A percentile compares a stretch with the other conserved stretches of the same genome.
Evolutionary conservation across 2,113 vertebrate species (phyloP).

Genomic region (Raja brachyura): DNA sequence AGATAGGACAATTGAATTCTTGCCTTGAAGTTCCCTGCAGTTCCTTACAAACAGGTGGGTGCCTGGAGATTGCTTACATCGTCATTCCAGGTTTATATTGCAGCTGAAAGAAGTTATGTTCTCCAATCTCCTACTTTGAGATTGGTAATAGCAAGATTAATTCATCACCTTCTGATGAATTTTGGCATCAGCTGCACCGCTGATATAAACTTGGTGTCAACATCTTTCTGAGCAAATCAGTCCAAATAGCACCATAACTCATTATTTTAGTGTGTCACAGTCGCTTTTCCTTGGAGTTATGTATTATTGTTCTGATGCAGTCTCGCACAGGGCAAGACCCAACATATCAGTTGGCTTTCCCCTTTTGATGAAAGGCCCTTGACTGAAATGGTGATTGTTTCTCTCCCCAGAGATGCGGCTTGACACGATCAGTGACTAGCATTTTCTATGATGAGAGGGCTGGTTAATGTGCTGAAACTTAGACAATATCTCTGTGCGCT

Average conservation of each 20-base stretch:
- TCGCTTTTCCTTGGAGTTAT: background rate
- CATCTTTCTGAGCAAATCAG: background rate
- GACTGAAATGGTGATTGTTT: no score
- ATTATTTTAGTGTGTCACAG: background rate
- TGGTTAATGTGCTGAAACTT: background rate
- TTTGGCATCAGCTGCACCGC: background rate
- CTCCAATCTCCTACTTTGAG: background rate
- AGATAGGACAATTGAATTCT: no score
- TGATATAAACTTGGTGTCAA: background rate
- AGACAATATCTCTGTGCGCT: background rate
- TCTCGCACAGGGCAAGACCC: background rate
- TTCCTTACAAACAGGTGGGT: no score
- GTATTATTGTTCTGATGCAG: background rate
- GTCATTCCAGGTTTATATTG: background rate
- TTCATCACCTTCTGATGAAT: background rate
- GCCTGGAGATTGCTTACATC: background rate
- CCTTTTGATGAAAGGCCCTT: no score
- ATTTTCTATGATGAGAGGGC: no score
- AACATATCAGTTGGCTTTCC: no score
- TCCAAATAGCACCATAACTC: background rate
- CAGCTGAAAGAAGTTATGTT: background rate
- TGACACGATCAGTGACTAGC: no score
- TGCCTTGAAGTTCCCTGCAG: no score
- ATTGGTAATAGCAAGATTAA: background rate
- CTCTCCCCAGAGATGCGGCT: no score